These are phyloP conservation scores for Daboia siamensis DNA, from an alignment of 2,113 vertebrate genomes.

Conservation along the genomic window DNA sequence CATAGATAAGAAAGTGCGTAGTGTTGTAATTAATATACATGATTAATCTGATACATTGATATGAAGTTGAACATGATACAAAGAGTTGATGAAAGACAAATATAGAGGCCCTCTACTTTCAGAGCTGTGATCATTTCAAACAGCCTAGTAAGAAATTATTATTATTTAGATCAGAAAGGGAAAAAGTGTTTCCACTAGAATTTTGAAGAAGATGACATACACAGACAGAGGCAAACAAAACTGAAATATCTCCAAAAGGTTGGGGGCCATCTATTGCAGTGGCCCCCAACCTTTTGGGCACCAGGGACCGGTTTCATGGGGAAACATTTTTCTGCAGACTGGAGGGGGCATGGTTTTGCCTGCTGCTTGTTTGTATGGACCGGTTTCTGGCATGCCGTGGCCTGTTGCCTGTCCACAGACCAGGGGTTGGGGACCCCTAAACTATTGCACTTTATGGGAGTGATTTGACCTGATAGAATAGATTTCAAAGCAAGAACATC, in stretches of 20 bases:
- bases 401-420: too few relatives aligned
- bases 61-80: constrained; percentile 40
- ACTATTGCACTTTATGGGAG: neutral
- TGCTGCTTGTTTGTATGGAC: too few relatives aligned
- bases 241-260: too few relatives aligned
- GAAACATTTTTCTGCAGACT: too few relatives aligned
- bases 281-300: too few relatives aligned
- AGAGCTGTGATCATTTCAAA: constrained; percentile 8
- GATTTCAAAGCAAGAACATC: too few relatives aligned
- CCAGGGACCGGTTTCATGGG: too few relatives aligned
- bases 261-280: neutral
- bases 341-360: too few relatives aligned
- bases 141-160: neutral
- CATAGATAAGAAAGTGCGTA: constrained; percentile 56
- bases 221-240: neutral
- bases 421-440: neutral
- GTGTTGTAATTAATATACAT: constrained; percentile 59
- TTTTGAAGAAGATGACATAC: neutral
- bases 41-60: constrained; percentile 55
- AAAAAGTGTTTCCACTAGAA: neutral
- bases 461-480: neutral
- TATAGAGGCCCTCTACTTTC: constrained; percentile 6
- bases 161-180: neutral
- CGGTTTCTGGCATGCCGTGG: too few relatives aligned
- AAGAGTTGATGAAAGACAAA: constrained; percentile 24